These are phyloP conservation scores for Danio choprae DNA, from an alignment of 2,797 vertebrate species.

Conservation along the genomic window DNA sequence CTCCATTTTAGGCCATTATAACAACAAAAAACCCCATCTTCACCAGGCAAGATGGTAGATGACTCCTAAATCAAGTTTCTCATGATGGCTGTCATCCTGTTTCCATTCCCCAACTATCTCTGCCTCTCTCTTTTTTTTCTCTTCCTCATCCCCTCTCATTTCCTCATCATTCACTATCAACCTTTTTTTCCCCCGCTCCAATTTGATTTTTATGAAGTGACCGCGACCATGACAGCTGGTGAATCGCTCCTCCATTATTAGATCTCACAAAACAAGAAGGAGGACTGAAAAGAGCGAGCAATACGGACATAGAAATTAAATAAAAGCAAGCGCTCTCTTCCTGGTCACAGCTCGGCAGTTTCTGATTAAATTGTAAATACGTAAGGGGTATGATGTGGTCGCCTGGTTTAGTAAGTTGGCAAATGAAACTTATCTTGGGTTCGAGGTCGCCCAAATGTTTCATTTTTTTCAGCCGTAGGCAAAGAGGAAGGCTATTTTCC, in stretches of 20 bases:
- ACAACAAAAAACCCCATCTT: slow-evolving; percentile 24
- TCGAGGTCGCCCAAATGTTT: slow-evolving; percentile 52
- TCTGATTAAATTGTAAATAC: slow-evolving; percentile 66
- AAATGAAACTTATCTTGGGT: slow-evolving; percentile 58
- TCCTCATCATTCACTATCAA: slow-evolving; percentile 15
- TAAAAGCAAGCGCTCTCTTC: slow-evolving; percentile 55
- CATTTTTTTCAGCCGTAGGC: slow-evolving; percentile 7
- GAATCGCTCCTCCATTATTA: slow-evolving; percentile 54
- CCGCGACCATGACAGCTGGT: slow-evolving; percentile 47
- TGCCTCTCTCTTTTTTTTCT: neutral
- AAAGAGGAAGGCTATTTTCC: slow-evolving; percentile 34
- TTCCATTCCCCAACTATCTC: slow-evolving; percentile 34
- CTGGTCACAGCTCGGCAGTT: slow-evolving; percentile 59
- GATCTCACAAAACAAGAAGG: slow-evolving; percentile 37
- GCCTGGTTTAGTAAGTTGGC: slow-evolving; percentile 62
- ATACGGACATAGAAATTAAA: slow-evolving; percentile 28
- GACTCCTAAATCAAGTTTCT: slow-evolving; percentile 53
- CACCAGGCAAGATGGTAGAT: slow-evolving; percentile 33
- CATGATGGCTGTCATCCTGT: slow-evolving; percentile 10
- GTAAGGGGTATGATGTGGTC: slow-evolving; percentile 62
- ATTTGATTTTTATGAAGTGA: slow-evolving; percentile 58
- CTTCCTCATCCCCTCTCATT: neutral
- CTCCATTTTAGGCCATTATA: slow-evolving; percentile 50
- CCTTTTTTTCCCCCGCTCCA: slow-evolving; percentile 48
- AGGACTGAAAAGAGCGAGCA: slow-evolving; percentile 1